Evolutionary conservation across 2,888 invertebrate species (phyloP), one percentile per base, ranked within the genome.

Genomic region (Physocephala rufipes): DNA sequence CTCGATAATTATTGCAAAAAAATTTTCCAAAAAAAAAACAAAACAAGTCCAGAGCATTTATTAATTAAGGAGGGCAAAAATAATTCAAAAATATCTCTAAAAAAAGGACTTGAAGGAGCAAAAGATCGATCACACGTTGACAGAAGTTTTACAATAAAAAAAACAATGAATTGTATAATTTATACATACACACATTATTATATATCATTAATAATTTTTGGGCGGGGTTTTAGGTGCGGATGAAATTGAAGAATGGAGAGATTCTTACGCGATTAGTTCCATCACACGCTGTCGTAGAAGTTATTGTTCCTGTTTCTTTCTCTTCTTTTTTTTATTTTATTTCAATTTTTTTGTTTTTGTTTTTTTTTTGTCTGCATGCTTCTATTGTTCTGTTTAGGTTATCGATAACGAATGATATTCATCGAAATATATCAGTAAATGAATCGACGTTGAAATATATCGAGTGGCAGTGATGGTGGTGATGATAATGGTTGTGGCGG

Each of bases 81-180:
- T 21, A 15, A 19, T 47, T 19, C 36, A 51, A 51, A 53, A 53
- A 19, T 28, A 65, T 53, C 36, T 36, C 36, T 36, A 36, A 36
- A 36, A n/a, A 36, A 36, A 65, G 26, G 13, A 36, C 19, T 30
- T n/a, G 28, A 36, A 58, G 36, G 36, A 28, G 55, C 43, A 55
- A 58, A 53, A 68, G 47, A 26, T 61, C 49, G 26, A 68, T 61
- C 47, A 68, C 61, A 68, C 59, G n/a, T n/a, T n/a, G 26, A 61
- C 49, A 47, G 21, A 61, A n/a, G 28, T 68, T 7, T 36, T 36
- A 55, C 55, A 68, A 68, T 68, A 51, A 67, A 68, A 61, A n/a
- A n/a, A n/a, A n/a, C n/a, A n/a, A n/a, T n/a, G n/a, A 68, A 51
- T 36, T 61, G 53, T 21, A 24, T 16, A 67, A 67, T 68, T 67